Base-by-base conservation (phyloP, 2,113 vertebrate species). In the Amazona vittata region DNA sequence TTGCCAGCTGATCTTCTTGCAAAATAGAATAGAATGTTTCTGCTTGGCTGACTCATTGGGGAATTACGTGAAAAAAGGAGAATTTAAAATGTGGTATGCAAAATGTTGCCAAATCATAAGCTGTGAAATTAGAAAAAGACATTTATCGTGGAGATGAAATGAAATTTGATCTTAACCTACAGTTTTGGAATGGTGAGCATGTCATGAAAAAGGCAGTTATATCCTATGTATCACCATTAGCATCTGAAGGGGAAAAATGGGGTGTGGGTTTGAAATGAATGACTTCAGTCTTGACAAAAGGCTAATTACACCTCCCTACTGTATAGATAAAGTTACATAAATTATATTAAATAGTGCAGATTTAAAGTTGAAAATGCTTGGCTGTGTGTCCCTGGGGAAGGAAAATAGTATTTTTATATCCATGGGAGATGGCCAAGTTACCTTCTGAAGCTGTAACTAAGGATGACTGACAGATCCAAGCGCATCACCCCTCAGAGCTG, bases 401-500 rank as follows among this genome's bases (percentile, higher is more conserved):
- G 47, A 29, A 60, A 49, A 24, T 1, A 6, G 1, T 22, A 1
- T 18, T 50, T 53, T 5, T 50, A 0, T 31, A 26, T 44, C 60
- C 46, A 3, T 0, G 24, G 68, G 44, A 29, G 37, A 35, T 59
- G 46, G 29, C 18, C 57, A 21, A 3, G 75, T 62, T 21, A 10
- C 33, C n/a, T 37, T 22, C 22, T 3, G 26, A 29, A 67, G 47
- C 33, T 52, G 47, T 43, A 47, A 11, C 73, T 10, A 5, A 9
- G 47, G 71, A 16, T 44, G 18, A 8, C 15, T 16, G 79, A 59
- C 49, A 41, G 50, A 14, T 24, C 26, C 2, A 0, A 37, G 12
- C 0, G 1, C 4, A 0, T 63, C 33, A 7, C 9, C 39, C 44
- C 29, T 35, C 35, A 5, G 49, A 39, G 21, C 0, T 21, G 15